These are phyloP conservation scores for Linnaemya vulpina DNA, from an alignment of 2,888 invertebrate genomes.

Conservation along the genomic window DNA sequence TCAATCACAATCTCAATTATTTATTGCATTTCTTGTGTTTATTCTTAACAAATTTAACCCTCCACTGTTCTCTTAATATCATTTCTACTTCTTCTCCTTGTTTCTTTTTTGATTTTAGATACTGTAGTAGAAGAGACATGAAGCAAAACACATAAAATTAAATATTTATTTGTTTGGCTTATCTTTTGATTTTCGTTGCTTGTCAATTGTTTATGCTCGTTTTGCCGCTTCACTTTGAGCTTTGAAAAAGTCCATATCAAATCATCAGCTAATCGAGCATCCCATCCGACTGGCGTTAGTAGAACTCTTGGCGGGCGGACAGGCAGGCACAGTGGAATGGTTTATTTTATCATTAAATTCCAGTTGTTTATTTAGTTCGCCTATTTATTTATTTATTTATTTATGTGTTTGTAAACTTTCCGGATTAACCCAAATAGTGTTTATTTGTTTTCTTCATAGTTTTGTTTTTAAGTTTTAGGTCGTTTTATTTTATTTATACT, in stretches of 20 bases:
- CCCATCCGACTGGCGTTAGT: slow-evolving; percentile 1
- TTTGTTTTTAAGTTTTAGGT: slow-evolving; percentile 2
- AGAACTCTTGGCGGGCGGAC: neutral
- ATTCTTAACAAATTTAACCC: neutral
- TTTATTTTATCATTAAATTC: slow-evolving; percentile 46
- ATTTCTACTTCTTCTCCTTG: neutral
- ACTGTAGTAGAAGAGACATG: neutral
- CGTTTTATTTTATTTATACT: neutral
- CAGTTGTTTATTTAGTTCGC: slow-evolving; percentile 54
- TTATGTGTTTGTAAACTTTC: slow-evolving; percentile 50
- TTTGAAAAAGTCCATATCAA: neutral
- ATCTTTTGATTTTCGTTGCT: slow-evolving; percentile 47
- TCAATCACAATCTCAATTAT: neutral
- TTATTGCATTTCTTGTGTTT: neutral
- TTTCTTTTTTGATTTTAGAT: neutral
- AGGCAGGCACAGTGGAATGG: neutral
- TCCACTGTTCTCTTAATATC: neutral
- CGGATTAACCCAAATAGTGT: slow-evolving; percentile 67
- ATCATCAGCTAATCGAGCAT: slow-evolving; percentile 15
- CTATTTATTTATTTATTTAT: slow-evolving; percentile 12
- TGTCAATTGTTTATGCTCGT: slow-evolving; percentile 48
- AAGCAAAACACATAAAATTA: slow-evolving; percentile 9
- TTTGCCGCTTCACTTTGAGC: slow-evolving; percentile 23
- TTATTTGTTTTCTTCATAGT: slow-evolving; percentile 54
- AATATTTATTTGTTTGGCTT: slow-evolving; percentile 57